These are phyloP conservation scores for Horisme vitalbata DNA, from an alignment of 2,888 invertebrate genomes.

Conservation along the genomic window DNA sequence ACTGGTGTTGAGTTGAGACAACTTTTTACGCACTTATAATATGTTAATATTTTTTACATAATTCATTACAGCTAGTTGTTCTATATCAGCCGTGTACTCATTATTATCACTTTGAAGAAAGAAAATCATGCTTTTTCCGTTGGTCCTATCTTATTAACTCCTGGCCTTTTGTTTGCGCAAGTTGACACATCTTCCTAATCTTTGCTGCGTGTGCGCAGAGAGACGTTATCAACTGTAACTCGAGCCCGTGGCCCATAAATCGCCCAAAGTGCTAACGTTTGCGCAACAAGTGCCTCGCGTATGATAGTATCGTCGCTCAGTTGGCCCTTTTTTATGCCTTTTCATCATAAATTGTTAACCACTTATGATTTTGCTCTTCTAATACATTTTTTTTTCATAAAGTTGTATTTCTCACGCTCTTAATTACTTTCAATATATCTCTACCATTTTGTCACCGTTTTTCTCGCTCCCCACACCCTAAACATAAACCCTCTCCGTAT, in stretches of 20 bases:
- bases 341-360: conserved; percentile 12
- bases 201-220: conserved; percentile 52
- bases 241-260: conserved; percentile 70
- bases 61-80: too few relatives aligned
- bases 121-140: conserved; percentile 13
- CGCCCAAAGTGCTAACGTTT: conserved; percentile 65
- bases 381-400: conserved; percentile 8
- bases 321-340: conserved; percentile 39
- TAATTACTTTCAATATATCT: conserved; percentile 14
- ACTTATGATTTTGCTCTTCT: conserved; percentile 4
- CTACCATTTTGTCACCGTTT: conserved; percentile 20
- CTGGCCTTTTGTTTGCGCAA: conserved; percentile 53
- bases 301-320: conserved; percentile 52
- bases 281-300: conserved; percentile 68
- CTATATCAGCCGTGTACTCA: too few relatives aligned
- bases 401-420: conserved; percentile 8
- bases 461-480: conserved; percentile 43
- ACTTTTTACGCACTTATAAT: conserved; percentile 12
- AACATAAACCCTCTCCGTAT: conserved; percentile 49
- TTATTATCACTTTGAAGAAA: too few relatives aligned
- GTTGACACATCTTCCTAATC: conserved; percentile 56
- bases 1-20: conserved; percentile 19
- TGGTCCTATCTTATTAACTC: conserved; percentile 36
- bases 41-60: conserved; percentile 16
- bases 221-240: conserved; percentile 75